phyloP scores from a whole-genome alignment of 2,888 invertebrate genomes.

The Campoplex capitator region DNA sequence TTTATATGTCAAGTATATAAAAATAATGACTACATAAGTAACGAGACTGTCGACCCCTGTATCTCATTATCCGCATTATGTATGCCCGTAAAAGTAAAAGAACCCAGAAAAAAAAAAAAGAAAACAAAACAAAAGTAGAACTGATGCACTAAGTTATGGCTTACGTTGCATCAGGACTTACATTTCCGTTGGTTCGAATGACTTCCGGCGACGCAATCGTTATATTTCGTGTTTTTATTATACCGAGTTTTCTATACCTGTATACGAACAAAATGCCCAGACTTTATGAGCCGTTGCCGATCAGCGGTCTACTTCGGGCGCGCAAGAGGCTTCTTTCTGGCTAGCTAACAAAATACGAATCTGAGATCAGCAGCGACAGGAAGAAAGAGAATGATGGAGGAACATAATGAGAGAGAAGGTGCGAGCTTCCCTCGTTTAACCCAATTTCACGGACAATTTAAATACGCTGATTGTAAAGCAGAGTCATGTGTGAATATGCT shows the following conservation, averaged over 20 bases:
- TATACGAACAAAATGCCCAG: constrained; percentile 46
- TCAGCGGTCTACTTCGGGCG: constrained; percentile 55
- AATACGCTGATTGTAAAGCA: constrained; percentile 38
- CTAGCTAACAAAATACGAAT: constrained; percentile 49
- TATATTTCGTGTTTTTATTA: constrained; percentile 30
- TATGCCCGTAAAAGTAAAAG: constrained; percentile 24
- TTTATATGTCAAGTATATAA: background rate
- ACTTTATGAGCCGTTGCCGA: constrained; percentile 68
- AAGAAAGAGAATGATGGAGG: constrained; percentile 20
- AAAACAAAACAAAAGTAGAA: constrained; percentile 39
- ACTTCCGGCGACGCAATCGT: constrained; percentile 67
- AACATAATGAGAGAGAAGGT: constrained; percentile 44
- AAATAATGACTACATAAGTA: constrained; percentile 1
- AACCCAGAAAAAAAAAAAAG: background rate
- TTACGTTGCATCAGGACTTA: constrained; percentile 60
- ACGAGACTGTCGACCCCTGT: constrained; percentile 27
- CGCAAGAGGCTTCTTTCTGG: constrained; percentile 42
- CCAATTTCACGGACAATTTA: constrained; percentile 59
- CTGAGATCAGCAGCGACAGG: constrained; percentile 1
- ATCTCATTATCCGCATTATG: constrained; percentile 11
- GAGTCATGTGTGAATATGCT: constrained; percentile 14
- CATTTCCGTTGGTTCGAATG: constrained; percentile 65
- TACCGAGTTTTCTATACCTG: constrained; percentile 5
- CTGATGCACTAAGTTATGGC: constrained; percentile 58
- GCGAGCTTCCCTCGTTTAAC: constrained; percentile 52